Base-by-base conservation (phyloP, 2,797 vertebrate genomes). In the Pteronotus mesoamericanus region DNA sequence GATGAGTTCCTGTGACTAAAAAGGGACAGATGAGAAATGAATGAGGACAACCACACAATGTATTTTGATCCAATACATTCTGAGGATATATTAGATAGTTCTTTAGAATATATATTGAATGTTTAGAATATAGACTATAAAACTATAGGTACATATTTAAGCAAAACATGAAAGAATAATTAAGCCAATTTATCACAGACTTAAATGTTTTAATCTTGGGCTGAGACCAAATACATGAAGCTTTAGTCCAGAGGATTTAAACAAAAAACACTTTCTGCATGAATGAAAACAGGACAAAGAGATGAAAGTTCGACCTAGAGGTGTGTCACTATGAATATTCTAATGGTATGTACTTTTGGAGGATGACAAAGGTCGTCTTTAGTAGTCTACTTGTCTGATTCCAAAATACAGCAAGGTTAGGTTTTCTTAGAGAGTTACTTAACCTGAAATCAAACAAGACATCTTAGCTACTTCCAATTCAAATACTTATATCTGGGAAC, bases 11-110 rank as follows among this genome's bases (percentile, higher is more conserved):
- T 92, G 75, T 83, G 82, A 21, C 32, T 93, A 71, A 74, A 42
- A 97, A 53, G 75, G 71, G 80, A 64, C 79, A 89, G 61, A 86
- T 75, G 77, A 93, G 94, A 89, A 77, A 95, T 10, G 69, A 83
- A 77, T 91, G 21, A 85, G 91, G 6, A 75, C n/a, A 72, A 24
- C 29, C 21, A 46, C 19, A 3, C 90, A 96, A 80, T 44, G 21
- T 5, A 6, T 79, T 96, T 94, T 89, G 94, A 9, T 74, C 72
- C 46, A 32, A 24, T 91, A 5, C 6, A 10, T 86, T 97, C 89
- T 91, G 42, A 96, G 85, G 90, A 89, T 29, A 11, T 44, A 34
- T 85, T 71, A 21, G 39, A 22, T 90, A n/a, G 55, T 88, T 69
- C 37, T 75, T 74, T 42, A 71, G 69, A 85, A 53, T 64, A n/a